Evolutionary conservation across 1,140 invertebrate species (phyloP), one percentile per base, ranked within the genome.

Genomic region (Anthonomus grandis): DNA sequence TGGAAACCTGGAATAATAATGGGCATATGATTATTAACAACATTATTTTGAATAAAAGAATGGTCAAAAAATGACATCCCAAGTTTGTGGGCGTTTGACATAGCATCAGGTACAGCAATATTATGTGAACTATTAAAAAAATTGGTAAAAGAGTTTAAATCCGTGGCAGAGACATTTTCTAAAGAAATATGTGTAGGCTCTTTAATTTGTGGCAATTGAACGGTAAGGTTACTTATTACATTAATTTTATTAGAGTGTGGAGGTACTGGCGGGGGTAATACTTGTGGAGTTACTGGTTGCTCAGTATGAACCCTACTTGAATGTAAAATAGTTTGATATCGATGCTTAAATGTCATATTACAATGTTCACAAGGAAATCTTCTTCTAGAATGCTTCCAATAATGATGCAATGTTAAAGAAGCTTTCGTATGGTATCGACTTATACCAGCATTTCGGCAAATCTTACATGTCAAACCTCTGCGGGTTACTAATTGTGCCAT

Each of bases 241-340:
- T 46, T 59, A 31, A 48, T 51, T 41, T 51, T 51, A 17, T 51
- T 51, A 12, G 25, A 25, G 2, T 22, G 37, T 13, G 36, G 49
- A 15, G 38, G 37, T 17, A 22, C 18, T 13, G 50, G 52, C 8
- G 17, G 37, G 12, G 46, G 55, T 41, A 38, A 15, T 13, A 23
- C 13, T 2, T 36, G 50, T 13, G 56, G 50, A n/a, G n/a, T n/a
- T n/a, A n/a, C n/a, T n/a, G n/a, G n/a, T 50, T 64, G 60, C 24
- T 63, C 63, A n/a, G 72, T 64, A 62, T 75, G 74, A 21, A 66
- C 66, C 37, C 69, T 63, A 59, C 70, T 71, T 19, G 69, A 59
- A 59, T 78, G 76, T 37, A 78, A 62, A 36, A 76, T 67, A 13
- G 74, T 68, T 57, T 77, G 75, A 55, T 78, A 78, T 42, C 72